Percentiles rank a stretch among this genome's conserved stretches.
These are phyloP conservation scores for Heteropelma amictum DNA, from an alignment of 2,888 invertebrate species.

Conservation along the genomic window DNA sequence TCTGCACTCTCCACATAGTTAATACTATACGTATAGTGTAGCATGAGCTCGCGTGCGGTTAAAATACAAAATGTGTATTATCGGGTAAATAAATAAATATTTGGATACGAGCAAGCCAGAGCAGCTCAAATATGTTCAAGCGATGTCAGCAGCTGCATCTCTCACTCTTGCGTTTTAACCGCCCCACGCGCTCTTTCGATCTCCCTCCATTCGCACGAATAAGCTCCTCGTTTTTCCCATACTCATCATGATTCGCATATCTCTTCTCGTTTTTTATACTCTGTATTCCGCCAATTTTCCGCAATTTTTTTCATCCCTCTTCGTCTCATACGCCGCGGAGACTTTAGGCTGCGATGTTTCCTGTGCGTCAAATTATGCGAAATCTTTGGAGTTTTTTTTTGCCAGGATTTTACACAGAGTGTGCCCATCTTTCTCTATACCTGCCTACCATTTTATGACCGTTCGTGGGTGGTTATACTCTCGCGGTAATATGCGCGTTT, in stretches of 20 bases:
- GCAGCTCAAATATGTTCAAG: conserved; percentile 74
- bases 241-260: conserved; percentile 12
- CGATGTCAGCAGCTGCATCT: conserved; percentile 68
- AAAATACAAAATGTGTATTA: conserved; percentile 67
- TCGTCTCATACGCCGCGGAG: not conserved
- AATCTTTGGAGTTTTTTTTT: too few relatives aligned
- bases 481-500: too few relatives aligned
- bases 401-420: too few relatives aligned
- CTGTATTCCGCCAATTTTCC: not conserved
- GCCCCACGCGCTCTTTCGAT: conserved; percentile 24
- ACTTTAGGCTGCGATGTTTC: too few relatives aligned
- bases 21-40: conserved; percentile 17
- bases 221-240: conserved; percentile 25
- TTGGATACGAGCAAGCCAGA: conserved; percentile 72
- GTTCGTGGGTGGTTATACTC: too few relatives aligned
- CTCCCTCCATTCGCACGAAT: conserved; percentile 4
- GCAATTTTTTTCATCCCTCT: not conserved
- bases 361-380: too few relatives aligned
- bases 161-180: conserved; percentile 56
- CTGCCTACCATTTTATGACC: too few relatives aligned
- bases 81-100: conserved; percentile 76
- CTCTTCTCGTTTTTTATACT: not conserved
- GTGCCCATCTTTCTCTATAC: too few relatives aligned
- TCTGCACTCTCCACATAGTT: conserved; percentile 12
- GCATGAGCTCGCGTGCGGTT: conserved; percentile 52